Evolutionary conservation across 2,113 vertebrate species (phyloP).

Genomic region (Saguinus imperator): DNA sequence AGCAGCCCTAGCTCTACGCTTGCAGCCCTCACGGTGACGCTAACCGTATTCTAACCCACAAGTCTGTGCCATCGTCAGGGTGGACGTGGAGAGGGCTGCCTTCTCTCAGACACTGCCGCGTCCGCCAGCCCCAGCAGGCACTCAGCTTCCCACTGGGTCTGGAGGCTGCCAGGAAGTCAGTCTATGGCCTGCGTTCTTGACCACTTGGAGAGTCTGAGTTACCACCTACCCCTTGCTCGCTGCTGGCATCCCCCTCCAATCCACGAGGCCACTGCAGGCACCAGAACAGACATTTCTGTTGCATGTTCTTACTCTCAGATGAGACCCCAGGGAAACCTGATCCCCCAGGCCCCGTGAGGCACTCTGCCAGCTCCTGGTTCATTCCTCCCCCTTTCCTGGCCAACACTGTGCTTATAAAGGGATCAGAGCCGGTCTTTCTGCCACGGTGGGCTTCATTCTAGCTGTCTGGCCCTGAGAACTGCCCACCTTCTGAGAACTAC

Average conservation of each 20-base stretch:
- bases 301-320: neutral
- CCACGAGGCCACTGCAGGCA: neutral
- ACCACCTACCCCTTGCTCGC: neutral
- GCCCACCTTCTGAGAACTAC: neutral
- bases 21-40: rapidly evolving
- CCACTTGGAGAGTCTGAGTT: neutral
- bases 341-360: too few species aligned
- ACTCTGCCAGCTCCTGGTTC: neutral
- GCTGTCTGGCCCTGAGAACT: neutral
- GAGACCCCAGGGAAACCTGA: neutral
- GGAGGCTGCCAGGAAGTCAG: neutral
- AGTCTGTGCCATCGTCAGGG: too few species aligned
- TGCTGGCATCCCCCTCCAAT: neutral
- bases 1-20: neutral
- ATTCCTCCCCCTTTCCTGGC: neutral
- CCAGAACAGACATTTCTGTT: neutral
- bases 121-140: neutral
- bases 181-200: neutral
- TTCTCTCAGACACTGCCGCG: neutral
- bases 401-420: neutral
- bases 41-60: too few species aligned
- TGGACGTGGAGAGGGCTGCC: neutral
- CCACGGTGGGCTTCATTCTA: neutral
- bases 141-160: neutral
- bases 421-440: neutral